Conservation (phyloP, 2,797 vertebrate species). For the Coendou prehensilis region DNA sequence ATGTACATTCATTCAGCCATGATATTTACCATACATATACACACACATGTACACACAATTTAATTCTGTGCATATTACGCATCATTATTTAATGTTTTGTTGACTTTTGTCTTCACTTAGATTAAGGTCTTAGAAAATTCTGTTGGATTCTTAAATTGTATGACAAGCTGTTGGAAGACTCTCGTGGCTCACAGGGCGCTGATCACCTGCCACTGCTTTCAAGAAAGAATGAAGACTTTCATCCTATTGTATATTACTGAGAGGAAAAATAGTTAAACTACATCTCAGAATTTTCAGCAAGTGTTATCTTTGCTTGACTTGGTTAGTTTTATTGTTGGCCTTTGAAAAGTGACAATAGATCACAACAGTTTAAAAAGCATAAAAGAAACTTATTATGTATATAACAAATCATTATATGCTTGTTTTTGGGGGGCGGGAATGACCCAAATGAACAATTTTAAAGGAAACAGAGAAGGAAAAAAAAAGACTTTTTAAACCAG, state of each 20-base stretch:
- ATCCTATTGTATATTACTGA: not conserved
- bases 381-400: not conserved
- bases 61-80: not conserved
- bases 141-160: not conserved
- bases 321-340: not conserved
- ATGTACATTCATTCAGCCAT: not conserved
- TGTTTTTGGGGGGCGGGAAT: not conserved
- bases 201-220: not conserved
- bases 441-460: not conserved
- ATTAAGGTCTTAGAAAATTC: not conserved
- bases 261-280: not conserved
- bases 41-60: not conserved
- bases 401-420: not conserved
- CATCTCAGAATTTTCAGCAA: constrained; percentile 16
- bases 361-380: not conserved
- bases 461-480: not conserved
- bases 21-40: not conserved
- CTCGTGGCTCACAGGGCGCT: not conserved
- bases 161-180: not conserved
- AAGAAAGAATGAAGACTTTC: not conserved
- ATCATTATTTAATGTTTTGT: constrained; percentile 19
- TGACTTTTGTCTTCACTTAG: not conserved
- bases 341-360: not conserved
- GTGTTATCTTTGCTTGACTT: not conserved
- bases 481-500: not conserved